A percentile compares a stretch with the other conserved stretches of the same genome.
Conservation (phyloP, 2,113 vertebrate genomes). For the Greenwoodochromis staneri region DNA sequence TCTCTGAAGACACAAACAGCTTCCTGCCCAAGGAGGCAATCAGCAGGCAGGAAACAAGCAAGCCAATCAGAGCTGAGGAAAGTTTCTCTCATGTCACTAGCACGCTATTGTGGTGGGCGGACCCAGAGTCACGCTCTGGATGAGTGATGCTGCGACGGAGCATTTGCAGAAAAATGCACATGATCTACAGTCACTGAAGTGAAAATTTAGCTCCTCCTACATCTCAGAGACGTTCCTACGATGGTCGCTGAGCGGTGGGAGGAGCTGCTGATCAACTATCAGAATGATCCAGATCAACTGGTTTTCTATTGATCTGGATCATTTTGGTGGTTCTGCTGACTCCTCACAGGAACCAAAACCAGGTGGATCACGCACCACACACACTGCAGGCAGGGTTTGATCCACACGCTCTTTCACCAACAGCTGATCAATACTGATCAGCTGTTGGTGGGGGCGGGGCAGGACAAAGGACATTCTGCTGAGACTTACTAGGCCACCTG, state of each 20-base stretch:
- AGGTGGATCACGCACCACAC: background rate
- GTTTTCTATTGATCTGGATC: background rate
- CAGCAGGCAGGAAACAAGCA: background rate
- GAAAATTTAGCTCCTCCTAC: background rate
- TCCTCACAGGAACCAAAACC: background rate
- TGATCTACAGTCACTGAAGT: background rate
- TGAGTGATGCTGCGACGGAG: background rate
- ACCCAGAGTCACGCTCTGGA: background rate
- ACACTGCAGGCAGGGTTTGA: background rate
- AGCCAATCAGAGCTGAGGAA: background rate
- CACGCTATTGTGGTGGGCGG: background rate
- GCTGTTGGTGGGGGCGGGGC: background rate
- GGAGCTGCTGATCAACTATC: background rate
- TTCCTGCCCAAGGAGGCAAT: background rate
- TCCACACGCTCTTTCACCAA: rapidly evolving
- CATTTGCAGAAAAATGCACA: background rate
- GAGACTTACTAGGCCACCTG: background rate
- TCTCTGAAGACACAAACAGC: background rate
- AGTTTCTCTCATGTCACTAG: background rate
- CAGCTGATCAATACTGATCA: background rate
- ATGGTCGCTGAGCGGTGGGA: background rate
- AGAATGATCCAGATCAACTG: background rate
- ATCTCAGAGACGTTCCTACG: rapidly evolving
- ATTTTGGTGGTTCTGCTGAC: background rate
- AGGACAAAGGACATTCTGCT: background rate